Evolutionary conservation across 2,888 invertebrate genomes (phyloP), one percentile per base, ranked within the genome.

Genomic region (Netelia virgata): DNA sequence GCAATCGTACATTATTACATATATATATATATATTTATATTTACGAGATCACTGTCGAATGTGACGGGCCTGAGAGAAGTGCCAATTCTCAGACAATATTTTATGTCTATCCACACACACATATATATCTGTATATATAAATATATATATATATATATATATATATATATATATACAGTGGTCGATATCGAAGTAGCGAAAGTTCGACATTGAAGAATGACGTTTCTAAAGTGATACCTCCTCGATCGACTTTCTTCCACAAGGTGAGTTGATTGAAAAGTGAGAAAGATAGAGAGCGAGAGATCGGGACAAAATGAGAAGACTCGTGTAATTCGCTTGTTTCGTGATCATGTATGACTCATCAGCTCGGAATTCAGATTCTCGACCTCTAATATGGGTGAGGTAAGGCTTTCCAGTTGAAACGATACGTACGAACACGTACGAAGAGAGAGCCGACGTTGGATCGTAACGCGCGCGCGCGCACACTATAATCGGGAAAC

Each of bases 281-380:
- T 61, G 61, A 63, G 63, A 41, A 3, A 16, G 69, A 69, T 61
- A n/a, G 23, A 76, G 61, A 64, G 55, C 36, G 16, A 47, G 18
- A 70, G 61, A 75, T 8, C n/a, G n/a, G 10, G 47, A 18, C 11
- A 20, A 14, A 3, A 28, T 50, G 18, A 43, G 57, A 55, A 28
- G 43, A 43, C 73, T 41, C 20, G 47, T 36, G 64, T 18, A n/a
- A 18, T 57, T 5, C 16, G 41, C 50, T 63, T 63, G 57, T 50
- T 55, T 78, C 16, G 36, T 79, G 41, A 1, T 59, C 14, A 2
- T 18, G 14, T 64, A 43, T 77, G 77, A 84, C 69, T 81, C 84
- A 84, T 81, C 63, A 64, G 50, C 50, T 10, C 77, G 81, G 77
- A 77, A 84, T 84, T 74, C 63, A 55, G 69, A 76, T 73, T 64